These are phyloP conservation scores for Paraplagusia blochii DNA, from an alignment of 2,113 vertebrate genomes.

Conservation along the genomic window DNA sequence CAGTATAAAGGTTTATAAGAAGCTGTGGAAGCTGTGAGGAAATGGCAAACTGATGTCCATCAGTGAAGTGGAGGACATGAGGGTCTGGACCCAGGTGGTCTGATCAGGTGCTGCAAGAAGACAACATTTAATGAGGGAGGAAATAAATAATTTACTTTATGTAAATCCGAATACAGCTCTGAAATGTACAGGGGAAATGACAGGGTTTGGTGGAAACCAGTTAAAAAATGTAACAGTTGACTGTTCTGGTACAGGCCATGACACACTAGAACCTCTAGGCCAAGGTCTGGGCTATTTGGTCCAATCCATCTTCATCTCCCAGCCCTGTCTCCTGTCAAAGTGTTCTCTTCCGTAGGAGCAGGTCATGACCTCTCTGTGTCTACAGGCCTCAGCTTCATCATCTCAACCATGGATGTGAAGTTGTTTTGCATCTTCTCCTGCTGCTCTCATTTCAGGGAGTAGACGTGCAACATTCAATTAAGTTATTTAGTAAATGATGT, in stretches of 20 bases:
- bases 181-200: not conserved
- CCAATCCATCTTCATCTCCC: constrained; percentile 40
- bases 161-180: too few species aligned
- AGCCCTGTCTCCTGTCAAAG: constrained; percentile 33
- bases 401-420: constrained; percentile 23
- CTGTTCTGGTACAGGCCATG: constrained; percentile 21
- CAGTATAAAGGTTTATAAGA: constrained; percentile 17
- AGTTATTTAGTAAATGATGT: constrained; percentile 4
- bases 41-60: constrained; percentile 14
- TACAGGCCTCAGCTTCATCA: constrained; percentile 14
- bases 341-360: constrained; percentile 15
- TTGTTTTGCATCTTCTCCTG: not conserved
- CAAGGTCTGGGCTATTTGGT: constrained; percentile 30
- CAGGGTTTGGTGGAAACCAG: constrained; percentile 1
- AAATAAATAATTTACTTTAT: too few species aligned
- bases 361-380: constrained; percentile 32
- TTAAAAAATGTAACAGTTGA: constrained; percentile 40
- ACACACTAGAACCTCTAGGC: constrained; percentile 9
- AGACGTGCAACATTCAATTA: not conserved
- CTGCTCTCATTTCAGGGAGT: not conserved
- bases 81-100: constrained; percentile 28
- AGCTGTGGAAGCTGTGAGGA: constrained; percentile 3
- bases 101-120: not conserved
- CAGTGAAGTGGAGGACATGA: constrained; percentile 21
- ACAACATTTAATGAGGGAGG: too few species aligned